Percentiles rank a stretch among this genome's conserved stretches.
These are phyloP conservation scores for Drosophila prosaltans DNA, from an alignment of 1,140 invertebrate genomes.

Conservation along the genomic window DNA sequence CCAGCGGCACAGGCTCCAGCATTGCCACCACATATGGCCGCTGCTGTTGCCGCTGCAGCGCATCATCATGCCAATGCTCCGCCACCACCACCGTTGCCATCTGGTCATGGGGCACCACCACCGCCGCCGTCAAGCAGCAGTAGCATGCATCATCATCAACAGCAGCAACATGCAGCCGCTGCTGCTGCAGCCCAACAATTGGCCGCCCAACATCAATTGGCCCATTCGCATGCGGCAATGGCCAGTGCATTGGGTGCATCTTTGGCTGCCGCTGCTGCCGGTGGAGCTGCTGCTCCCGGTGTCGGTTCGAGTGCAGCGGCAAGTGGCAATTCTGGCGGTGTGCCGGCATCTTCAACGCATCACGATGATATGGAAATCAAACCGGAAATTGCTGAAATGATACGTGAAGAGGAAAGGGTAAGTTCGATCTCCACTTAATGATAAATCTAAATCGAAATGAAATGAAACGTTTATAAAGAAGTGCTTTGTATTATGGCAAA, in stretches of 20 bases:
- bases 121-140: background rate
- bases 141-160: conserved; percentile 61
- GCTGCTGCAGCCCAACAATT: conserved; percentile 74
- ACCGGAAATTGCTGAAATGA: conserved; percentile 96
- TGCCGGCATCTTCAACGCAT: conserved; percentile 61
- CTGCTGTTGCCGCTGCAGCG: conserved; percentile 65
- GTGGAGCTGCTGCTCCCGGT: conserved; percentile 58
- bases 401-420: conserved; percentile 96
- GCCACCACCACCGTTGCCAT: conserved; percentile 23
- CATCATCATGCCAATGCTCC: conserved; percentile 58
- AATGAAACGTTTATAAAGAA: background rate
- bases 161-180: conserved; percentile 59
- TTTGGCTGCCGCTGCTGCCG: conserved; percentile 56
- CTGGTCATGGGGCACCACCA: background rate
- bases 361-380: conserved; percentile 94
- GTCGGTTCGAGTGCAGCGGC: conserved; percentile 34
- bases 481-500: background rate
- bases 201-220: conserved; percentile 76
- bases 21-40: conserved; percentile 65
- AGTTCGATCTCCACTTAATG: conserved; percentile 84
- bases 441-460: background rate
- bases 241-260: conserved; percentile 65
- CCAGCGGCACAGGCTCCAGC: conserved; percentile 65
- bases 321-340: conserved; percentile 38
- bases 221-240: conserved; percentile 75